phyloP scores from a whole-genome alignment of 2,888 invertebrate genomes.

The Cerastis rubricosa region DNA sequence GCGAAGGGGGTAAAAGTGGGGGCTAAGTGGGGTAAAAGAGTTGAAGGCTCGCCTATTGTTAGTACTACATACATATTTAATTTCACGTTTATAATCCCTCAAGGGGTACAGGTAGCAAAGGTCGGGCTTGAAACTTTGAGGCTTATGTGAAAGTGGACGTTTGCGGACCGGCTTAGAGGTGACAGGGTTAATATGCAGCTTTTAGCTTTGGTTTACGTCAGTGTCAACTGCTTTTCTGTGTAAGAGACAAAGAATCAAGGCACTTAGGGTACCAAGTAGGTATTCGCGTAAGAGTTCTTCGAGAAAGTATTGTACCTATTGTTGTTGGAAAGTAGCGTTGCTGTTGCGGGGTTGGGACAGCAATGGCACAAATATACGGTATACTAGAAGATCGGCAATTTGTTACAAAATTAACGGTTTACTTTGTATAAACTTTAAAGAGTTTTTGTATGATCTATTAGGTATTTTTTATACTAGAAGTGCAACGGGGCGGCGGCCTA shows the following conservation, averaged over 20 bases:
- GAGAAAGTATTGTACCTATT: neutral
- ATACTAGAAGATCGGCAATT: neutral
- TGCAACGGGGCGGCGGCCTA: neutral
- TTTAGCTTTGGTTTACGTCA: conserved; percentile 24
- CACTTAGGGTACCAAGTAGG: too few species aligned
- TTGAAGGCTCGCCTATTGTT: conserved; percentile 57
- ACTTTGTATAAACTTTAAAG: too few species aligned
- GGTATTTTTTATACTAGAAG: neutral
- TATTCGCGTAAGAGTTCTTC: neutral
- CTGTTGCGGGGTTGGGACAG: neutral
- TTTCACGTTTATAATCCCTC: conserved; percentile 52
- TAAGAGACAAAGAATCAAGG: neutral
- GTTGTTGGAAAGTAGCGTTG: neutral
- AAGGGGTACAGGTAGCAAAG: conserved; percentile 46
- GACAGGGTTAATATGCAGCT: conserved; percentile 42
- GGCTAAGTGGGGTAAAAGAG: conserved; percentile 1
- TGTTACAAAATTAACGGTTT: too few species aligned
- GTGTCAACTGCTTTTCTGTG: neutral
- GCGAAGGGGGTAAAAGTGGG: neutral
- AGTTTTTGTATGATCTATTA: neutral
- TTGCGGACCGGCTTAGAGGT: conserved; percentile 33
- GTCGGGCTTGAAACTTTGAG: conserved; percentile 37
- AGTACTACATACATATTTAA: conserved; percentile 49
- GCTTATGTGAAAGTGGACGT: conserved; percentile 39
- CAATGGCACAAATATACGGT: neutral